Evolutionary conservation across 2,888 invertebrate species (phyloP).

Genomic region (Folsomia candida): DNA sequence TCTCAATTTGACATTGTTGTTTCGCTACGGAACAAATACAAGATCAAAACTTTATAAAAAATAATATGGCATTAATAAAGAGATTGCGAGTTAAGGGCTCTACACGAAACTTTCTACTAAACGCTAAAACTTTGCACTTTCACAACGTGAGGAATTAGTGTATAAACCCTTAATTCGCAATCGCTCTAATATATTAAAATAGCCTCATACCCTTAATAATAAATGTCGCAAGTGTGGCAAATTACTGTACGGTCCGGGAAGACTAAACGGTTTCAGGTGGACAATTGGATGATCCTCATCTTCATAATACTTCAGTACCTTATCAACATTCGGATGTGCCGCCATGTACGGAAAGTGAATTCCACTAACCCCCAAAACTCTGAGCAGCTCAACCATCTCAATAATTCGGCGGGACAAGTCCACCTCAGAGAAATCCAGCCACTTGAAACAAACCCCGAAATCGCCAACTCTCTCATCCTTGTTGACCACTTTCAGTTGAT

Average conservation of each 20-base stretch:
- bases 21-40: neutral
- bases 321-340: neutral
- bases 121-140: no score
- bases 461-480: no score
- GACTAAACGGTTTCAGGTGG: neutral
- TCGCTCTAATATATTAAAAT: no score
- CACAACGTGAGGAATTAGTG: no score
- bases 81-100: no score
- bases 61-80: no score
- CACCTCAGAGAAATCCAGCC: neutral
- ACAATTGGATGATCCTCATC: neutral
- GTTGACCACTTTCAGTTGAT: no score
- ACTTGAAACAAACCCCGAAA: conserved; percentile 3
- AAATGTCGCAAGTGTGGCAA: neutral
- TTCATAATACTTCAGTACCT: neutral
- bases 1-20: neutral
- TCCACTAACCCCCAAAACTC: neutral
- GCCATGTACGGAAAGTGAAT: neutral
- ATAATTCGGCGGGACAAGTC: neutral
- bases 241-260: neutral
- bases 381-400: neutral
- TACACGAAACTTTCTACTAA: no score
- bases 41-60: neutral
- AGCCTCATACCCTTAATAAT: neutral
- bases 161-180: no score